Base-by-base conservation (phyloP, 2,888 invertebrate species). In the Lepidocyrtoides sp. region DNA sequence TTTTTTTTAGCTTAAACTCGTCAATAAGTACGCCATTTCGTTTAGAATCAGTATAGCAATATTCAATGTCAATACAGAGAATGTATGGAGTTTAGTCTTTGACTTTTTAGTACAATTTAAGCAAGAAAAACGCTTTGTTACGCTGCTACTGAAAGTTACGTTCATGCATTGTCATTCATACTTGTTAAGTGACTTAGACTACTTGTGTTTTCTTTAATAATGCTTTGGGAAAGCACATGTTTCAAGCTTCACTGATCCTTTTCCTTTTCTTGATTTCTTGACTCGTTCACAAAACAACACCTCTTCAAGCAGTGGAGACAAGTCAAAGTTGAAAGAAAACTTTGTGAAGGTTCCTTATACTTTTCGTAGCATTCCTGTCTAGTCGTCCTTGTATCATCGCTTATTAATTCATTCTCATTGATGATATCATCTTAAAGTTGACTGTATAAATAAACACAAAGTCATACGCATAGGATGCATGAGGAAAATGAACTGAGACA, bases 211-310 rank as follows among this genome's bases (percentile, higher is more conserved):
- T 7, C 20, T 8, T 20, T 36, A 17, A 12, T 23, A n/a, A 26
- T 26, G 48, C n/a, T 14, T 48, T 48, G 26, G 44, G 26, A 60
- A 82, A 63, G 36, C 84, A 84, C 69, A 84, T 69, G 69, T 29
- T 57, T 84, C 36, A 84, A 36, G 69, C 69, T 69, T 69, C 63
- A 32, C 8, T 82, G 14, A 7, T 23, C 63, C 57, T 1, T n/a
- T 20, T 41, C 20, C 7, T 14, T 51, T 48, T 26, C 29, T 72
- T 23, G 72, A 17, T 66, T 66, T 32, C 66, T 41, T 12, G 26
- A 75, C 23, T 75, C 75, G 51, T 75, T 75, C 48, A 75, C 48
- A 75, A 51, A 48, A 51, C 48, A 48, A 48, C 26, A 23, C 48
- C 20, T 63, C 17, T 60, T 23, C 60, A 0, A 23, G 20, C 20